phyloP scores from a whole-genome alignment of 2,797 vertebrate genomes.

The Heliangelus exortis region DNA sequence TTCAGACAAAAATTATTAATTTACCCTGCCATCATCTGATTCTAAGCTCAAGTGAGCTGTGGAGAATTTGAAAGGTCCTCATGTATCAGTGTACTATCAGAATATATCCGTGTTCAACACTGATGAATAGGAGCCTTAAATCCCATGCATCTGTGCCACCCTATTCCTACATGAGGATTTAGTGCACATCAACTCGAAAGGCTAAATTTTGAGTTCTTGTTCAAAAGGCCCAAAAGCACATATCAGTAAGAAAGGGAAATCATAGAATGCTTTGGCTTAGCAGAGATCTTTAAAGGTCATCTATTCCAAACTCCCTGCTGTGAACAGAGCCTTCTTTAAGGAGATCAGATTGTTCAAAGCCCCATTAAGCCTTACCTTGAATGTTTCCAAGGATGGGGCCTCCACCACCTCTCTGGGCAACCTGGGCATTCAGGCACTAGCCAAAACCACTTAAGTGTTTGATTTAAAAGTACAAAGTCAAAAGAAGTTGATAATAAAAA shows the following conservation, averaged over 20 bases:
- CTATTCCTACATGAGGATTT: not conserved
- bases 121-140: not conserved
- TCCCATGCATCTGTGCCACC: not conserved
- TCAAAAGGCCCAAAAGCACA: not conserved
- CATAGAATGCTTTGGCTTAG: too few relatives aligned
- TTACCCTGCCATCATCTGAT: not conserved
- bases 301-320: too few relatives aligned
- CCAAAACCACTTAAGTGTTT: not conserved
- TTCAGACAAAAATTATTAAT: not conserved
- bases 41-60: not conserved
- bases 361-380: too few relatives aligned
- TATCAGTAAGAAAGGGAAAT: not conserved
- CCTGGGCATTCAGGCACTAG: not conserved
- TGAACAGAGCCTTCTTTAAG: too few relatives aligned
- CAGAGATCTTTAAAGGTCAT: too few relatives aligned
- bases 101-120: not conserved
- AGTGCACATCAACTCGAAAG: not conserved
- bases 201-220: not conserved
- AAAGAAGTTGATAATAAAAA: not conserved
- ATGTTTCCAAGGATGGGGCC: too few relatives aligned
- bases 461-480: not conserved
- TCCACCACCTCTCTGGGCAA: too few relatives aligned
- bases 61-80: not conserved
- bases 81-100: not conserved
- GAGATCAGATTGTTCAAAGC: too few relatives aligned